Conservation (phyloP, 2,797 vertebrate species). For the Protonibea diacanthus region DNA sequence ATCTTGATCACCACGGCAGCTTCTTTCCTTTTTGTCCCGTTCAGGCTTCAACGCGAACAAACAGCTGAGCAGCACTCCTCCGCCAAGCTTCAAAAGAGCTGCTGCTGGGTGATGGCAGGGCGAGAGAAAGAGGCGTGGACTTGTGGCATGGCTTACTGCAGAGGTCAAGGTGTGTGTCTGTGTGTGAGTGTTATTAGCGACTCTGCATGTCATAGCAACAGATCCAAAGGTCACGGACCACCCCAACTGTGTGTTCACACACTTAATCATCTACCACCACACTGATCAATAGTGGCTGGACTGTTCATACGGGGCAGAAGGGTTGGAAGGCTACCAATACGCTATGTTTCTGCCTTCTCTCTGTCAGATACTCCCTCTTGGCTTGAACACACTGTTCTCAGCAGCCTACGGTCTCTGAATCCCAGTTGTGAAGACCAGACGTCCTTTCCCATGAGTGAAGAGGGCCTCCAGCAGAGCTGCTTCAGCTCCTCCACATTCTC, state of each 20-base stretch:
- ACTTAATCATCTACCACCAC: slow-evolving; percentile 60
- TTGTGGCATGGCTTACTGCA: slow-evolving; percentile 30
- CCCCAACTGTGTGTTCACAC: slow-evolving; percentile 79
- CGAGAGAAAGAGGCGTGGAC: slow-evolving; percentile 32
- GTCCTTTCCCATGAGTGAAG: slow-evolving; percentile 81
- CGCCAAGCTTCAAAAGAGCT: slow-evolving; percentile 47
- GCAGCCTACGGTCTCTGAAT: slow-evolving; percentile 65
- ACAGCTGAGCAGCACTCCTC: slow-evolving; percentile 41
- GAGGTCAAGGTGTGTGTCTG: slow-evolving; percentile 64
- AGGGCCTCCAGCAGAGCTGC: slow-evolving; percentile 77
- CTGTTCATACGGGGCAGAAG: slow-evolving; percentile 54
- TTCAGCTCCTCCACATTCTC: slow-evolving; percentile 75
- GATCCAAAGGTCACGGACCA: slow-evolving; percentile 81
- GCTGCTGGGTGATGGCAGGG: slow-evolving; percentile 42
- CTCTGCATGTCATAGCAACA: slow-evolving; percentile 72
- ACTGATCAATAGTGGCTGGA: slow-evolving; percentile 63
- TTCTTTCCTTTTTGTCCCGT: neutral
- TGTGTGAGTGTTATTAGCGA: slow-evolving; percentile 67
- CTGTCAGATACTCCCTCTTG: slow-evolving; percentile 62
- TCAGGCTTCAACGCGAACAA: slow-evolving; percentile 7
- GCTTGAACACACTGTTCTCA: slow-evolving; percentile 61
- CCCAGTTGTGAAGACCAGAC: slow-evolving; percentile 73
- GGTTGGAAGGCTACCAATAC: slow-evolving; percentile 62
- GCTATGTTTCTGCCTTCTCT: slow-evolving; percentile 52
- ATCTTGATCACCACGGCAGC: slow-evolving; percentile 21